Conservation (phyloP, 1,140 invertebrate species). For the Lepidurus arcticus region DNA sequence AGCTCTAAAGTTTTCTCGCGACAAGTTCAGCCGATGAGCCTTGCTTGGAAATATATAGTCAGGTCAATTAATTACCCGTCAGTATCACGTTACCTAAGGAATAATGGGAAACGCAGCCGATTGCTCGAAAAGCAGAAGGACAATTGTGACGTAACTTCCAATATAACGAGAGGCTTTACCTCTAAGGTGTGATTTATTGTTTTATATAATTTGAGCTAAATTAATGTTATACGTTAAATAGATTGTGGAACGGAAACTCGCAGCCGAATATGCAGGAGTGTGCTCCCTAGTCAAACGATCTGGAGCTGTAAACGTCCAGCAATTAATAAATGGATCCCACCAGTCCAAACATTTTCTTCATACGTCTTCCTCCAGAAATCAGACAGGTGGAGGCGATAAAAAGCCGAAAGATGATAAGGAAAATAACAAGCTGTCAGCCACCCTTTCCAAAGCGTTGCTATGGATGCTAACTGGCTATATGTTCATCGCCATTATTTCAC, state of each 20-base stretch:
- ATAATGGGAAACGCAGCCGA: not conserved
- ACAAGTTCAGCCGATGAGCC: not conserved
- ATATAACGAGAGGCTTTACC: not conserved
- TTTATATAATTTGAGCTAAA: not conserved
- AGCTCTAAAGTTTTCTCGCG: not conserved
- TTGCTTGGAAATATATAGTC: not conserved
- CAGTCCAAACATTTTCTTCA: not conserved
- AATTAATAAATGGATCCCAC: not conserved
- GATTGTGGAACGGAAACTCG: not conserved
- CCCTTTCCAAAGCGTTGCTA: conserved; percentile 63
- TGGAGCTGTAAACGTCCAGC: not conserved
- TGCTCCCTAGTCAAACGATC: not conserved
- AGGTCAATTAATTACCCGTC: not conserved
- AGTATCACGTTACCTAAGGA: not conserved
- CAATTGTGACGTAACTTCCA: not conserved
- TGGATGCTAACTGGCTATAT: conserved; percentile 70
- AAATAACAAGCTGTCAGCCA: conserved; percentile 59
- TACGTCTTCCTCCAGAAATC: not conserved
- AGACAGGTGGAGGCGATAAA: conserved; percentile 26
- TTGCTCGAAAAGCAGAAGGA: not conserved
- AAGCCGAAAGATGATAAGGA: conserved; percentile 54
- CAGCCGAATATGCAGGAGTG: not conserved
- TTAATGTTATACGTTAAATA: not conserved
- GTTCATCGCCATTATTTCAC: conserved; percentile 60
- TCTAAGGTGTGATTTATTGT: not conserved